These are phyloP conservation scores for Sminthurides aquaticus DNA, from an alignment of 2,888 invertebrate genomes.

Conservation along the genomic window DNA sequence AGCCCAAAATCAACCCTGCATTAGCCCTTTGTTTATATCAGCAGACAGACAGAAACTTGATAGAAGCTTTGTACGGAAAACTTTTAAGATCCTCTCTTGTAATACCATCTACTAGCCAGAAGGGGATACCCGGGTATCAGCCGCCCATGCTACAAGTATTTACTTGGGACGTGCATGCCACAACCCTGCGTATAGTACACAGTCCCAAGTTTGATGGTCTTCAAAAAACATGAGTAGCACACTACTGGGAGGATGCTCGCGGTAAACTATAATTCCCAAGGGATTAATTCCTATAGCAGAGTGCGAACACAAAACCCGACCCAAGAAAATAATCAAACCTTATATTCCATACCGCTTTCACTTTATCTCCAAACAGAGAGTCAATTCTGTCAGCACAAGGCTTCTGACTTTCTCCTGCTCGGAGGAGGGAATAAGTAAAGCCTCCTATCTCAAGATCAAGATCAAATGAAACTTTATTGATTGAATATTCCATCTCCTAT, in stretches of 20 bases:
- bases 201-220: background rate
- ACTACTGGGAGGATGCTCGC: background rate
- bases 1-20: too few relatives aligned
- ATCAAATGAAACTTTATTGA: background rate
- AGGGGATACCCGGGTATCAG: too few relatives aligned
- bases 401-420: background rate
- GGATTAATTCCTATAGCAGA: constrained; percentile 5
- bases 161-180: too few relatives aligned
- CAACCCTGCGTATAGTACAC: too few relatives aligned
- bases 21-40: too few relatives aligned
- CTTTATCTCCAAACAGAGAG: background rate
- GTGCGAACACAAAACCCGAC: background rate
- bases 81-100: too few relatives aligned
- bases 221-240: background rate
- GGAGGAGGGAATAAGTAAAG: background rate
- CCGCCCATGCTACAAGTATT: too few relatives aligned
- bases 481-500: background rate
- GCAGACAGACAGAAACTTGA: too few relatives aligned
- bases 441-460: background rate
- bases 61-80: too few relatives aligned
- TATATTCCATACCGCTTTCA: background rate
- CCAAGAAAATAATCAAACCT: constrained; percentile 9
- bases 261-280: background rate
- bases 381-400: too few relatives aligned
- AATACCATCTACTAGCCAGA: too few relatives aligned